Evolutionary conservation across 2,888 invertebrate genomes (phyloP), one percentile per base, ranked within the genome.

Genomic region (Petrolisthes manimaculis): DNA sequence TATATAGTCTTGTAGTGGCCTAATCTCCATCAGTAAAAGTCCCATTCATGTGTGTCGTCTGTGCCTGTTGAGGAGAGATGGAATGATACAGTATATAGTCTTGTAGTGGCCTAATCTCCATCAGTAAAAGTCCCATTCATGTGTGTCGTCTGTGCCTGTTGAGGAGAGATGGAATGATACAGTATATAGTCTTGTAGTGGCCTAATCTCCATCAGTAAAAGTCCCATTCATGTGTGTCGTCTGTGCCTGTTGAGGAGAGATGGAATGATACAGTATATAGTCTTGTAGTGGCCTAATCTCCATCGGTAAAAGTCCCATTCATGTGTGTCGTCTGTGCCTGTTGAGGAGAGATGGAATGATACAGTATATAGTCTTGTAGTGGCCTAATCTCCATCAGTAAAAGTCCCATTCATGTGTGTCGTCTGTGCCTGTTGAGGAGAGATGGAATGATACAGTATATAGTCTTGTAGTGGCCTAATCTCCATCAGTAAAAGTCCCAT

Each of bases 121-220:
- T n/a, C n/a, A n/a, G 88, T 89, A 82, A 90, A 90, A 81, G 77
- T 88, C 24, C 90, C 90, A 71, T 90, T 89, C 90, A 90, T 90
- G 79, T 90, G 88, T 14, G 87, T 84, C 12, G 56, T 84, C 51
- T 90, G 90, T 5, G 89, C 88, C 90, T 90, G 87, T 5, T 37
- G 74, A n/a, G n/a, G 24, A 55, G 51, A 81, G 12, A 9, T n/a
- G 37, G 12, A 9, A 18, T 0, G 21, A 21, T 75, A 21, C 75
- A 24, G 75, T 75, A 37, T n/a, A n/a, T 61, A n/a, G n/a, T 3
- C 67, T 67, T 67, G n/a, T 67, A 18, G 67, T n/a, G 12, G 1
- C n/a, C n/a, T n/a, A n/a, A n/a, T n/a, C n/a, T n/a, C n/a, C n/a
- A n/a, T n/a, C n/a, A n/a, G 88, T 89, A 82, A 90, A 90, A 81